A percentile compares a stretch with the other conserved stretches of the same genome.
Evolutionary conservation across 1,140 invertebrate genomes (phyloP).

Genomic region (Bombus consobrinus): DNA sequence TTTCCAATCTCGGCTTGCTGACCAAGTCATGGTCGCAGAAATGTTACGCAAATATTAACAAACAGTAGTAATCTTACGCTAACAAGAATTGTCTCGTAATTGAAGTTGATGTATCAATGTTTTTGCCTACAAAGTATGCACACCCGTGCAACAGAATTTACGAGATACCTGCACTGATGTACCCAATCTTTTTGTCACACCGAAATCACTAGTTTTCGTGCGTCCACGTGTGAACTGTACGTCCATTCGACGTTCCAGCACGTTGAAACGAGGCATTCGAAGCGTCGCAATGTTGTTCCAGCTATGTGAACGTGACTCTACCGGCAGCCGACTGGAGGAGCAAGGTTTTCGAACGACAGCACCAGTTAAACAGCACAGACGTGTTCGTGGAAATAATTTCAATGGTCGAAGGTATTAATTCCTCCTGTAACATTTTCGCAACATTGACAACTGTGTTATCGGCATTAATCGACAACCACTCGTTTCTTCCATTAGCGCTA

Average conservation of each 20-base stretch:
- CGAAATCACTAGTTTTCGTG: constrained; percentile 40
- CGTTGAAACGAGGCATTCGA: neutral
- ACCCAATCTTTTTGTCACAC: neutral
- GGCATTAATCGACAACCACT: constrained; percentile 50
- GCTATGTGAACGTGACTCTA: constrained; percentile 45
- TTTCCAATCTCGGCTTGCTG: neutral
- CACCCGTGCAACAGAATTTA: constrained; percentile 15
- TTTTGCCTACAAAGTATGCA: neutral
- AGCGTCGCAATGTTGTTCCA: constrained; percentile 19
- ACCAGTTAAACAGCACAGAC: neutral
- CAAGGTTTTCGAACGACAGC: neutral
- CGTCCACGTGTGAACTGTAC: neutral
- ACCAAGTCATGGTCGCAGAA: neutral
- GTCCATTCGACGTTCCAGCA: neutral
- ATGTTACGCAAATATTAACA: neutral
- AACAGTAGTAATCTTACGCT: neutral
- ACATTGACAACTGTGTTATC: constrained; percentile 41
- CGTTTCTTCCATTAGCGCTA: constrained; percentile 47
- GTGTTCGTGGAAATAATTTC: neutral
- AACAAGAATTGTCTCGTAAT: neutral
- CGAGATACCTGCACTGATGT: neutral
- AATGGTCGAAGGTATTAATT: neutral
- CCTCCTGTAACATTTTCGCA: constrained; percentile 33
- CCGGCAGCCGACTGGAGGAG: neutral
- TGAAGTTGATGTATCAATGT: neutral